Evolutionary conservation across 2,113 vertebrate genomes (phyloP).

Genomic region (Antechinus stuartii): DNA sequence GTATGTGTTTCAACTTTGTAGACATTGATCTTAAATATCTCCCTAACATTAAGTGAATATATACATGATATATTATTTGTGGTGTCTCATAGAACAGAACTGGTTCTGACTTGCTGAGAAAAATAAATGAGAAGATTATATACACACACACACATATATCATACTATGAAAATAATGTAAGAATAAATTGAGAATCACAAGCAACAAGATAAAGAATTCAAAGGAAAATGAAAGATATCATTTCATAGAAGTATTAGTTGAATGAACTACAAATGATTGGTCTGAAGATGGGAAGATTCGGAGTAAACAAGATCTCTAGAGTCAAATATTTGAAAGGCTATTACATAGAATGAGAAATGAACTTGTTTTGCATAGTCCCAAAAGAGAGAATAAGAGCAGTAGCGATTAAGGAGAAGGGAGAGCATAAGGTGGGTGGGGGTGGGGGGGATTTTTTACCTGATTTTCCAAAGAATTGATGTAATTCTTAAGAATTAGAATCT

Average conservation of each 20-base stretch:
- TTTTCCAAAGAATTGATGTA: too few species aligned
- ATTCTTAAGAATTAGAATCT: neutral
- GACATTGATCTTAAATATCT: constrained; percentile 9
- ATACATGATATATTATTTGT: neutral
- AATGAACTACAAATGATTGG: neutral
- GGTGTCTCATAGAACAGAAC: neutral
- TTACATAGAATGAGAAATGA: neutral
- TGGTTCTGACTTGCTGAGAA: neutral
- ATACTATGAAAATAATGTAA: neutral
- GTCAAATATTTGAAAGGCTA: neutral
- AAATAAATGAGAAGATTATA: neutral
- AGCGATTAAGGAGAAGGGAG: neutral
- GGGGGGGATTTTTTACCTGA: too few species aligned
- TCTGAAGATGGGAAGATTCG: neutral
- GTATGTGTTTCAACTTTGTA: constrained; percentile 56
- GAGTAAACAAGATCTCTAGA: neutral
- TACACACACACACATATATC: too few species aligned
- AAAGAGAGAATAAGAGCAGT: neutral
- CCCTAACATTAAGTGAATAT: constrained; percentile 14
- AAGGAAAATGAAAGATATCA: neutral
- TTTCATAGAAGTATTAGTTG: neutral
- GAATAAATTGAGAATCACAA: neutral
- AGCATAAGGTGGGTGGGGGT: neutral
- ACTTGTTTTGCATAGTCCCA: neutral
- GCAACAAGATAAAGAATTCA: neutral